A percentile compares a stretch with the other conserved stretches of the same genome.
Conservation (phyloP, 2,888 invertebrate genomes). For the Ptychoptera contaminata region DNA sequence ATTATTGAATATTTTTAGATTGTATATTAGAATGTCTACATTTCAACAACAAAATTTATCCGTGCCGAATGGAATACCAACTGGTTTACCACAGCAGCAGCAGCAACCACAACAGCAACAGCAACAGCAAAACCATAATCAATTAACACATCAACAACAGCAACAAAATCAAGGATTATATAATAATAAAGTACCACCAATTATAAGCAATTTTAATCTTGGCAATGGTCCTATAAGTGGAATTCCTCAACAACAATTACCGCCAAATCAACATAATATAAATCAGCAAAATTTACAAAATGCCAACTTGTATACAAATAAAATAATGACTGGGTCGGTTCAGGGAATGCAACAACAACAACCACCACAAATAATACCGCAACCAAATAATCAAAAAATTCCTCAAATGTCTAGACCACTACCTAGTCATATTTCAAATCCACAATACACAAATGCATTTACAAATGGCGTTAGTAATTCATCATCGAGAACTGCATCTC, state of each 20-base stretch:
- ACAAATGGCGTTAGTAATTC: constrained; percentile 17
- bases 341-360: background rate
- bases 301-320: no score
- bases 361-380: background rate
- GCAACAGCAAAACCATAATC: background rate
- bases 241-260: background rate
- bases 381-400: background rate
- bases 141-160: background rate
- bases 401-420: background rate
- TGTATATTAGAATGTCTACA: no score
- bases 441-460: constrained; percentile 7
- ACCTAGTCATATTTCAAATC: constrained; percentile 1
- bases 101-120: background rate
- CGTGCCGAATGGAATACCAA: constrained; percentile 4
- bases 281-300: constrained; percentile 3
- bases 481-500: constrained; percentile 28
- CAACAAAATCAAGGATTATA: background rate
- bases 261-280: background rate
- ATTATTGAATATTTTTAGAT: no score
- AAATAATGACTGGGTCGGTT: no score
- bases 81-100: constrained; percentile 1
- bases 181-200: background rate
- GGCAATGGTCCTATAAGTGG: no score
- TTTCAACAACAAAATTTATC: no score
- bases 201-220: no score